Evolutionary conservation across 2,888 invertebrate species (phyloP), one percentile per base, ranked within the genome.

Genomic region (Furcula furcula): DNA sequence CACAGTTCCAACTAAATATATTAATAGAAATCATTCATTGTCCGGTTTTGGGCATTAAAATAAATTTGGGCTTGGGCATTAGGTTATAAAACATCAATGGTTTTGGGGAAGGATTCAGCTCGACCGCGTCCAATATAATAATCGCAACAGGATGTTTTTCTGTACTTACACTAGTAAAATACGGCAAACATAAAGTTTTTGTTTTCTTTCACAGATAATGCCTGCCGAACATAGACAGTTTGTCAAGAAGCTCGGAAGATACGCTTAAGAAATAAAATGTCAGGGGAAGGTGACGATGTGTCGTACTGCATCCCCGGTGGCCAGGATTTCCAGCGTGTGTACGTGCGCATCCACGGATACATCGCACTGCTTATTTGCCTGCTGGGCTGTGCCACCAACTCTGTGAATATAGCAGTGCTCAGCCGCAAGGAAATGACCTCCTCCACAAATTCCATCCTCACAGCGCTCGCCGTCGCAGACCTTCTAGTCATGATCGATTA

Each of bases 401-500:
- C 94, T 3, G 91, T 98, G 52, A 98, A 98, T 77, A 95, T 98
- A 41, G 93, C 95, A 34, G 97, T 98, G 7, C 90, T 98, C 28
- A 95, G 97, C 4, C 91, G 97, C 4, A 93, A 94, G 27, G 97
- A 97, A 73, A 98, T 98, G 97, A 87, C 91, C 21, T 96, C 97
- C 14, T 96, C 98, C 0, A 98, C 97, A 3, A 98, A 98, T 80
- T 92, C 95, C 30, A 97, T 98, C 32, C 91, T 98, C n/a, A 97
- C 97, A 0, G 96, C 95, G 2, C 88, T 97, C 6, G 98, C 98
- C 0, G 94, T 98, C 2, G 96, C 98, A 2, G 98, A 98, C 75
- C 90, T 98, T 25, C 90, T 97, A 11, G 97, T 98, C 20, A 98
- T 98, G 94, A 90, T 98, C 59, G 97, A 97, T 65, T 98, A 98